Evolutionary conservation across 2,113 vertebrate species (phyloP).

Genomic region (Phrynosoma blainvillii): DNA sequence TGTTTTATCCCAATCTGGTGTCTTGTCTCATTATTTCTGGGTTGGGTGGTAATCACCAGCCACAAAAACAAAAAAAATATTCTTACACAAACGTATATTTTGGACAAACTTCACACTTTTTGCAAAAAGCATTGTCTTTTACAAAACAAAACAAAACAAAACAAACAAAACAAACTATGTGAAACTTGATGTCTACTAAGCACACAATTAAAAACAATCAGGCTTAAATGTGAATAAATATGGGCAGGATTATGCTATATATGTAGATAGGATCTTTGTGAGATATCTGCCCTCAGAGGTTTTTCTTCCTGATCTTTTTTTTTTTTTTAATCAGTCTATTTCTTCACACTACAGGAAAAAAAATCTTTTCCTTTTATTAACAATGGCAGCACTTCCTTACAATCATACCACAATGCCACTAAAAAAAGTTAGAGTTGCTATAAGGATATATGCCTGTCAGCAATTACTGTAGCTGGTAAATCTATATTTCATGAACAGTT

Average conservation of each 20-base stretch:
- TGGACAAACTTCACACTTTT: no score
- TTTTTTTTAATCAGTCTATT: not conserved
- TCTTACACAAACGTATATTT: no score
- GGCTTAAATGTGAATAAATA: not conserved
- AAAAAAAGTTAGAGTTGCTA: not conserved
- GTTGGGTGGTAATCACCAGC: no score
- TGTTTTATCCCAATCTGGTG: no score
- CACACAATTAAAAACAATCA: not conserved
- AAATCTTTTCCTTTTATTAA: slow-evolving; percentile 6
- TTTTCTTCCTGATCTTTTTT: not conserved
- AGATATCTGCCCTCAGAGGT: not conserved
- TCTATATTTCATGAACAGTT: not conserved
- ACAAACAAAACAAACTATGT: no score
- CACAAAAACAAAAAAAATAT: no score
- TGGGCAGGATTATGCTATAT: not conserved
- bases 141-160: no score
- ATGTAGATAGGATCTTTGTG: not conserved
- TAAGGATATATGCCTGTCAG: not conserved
- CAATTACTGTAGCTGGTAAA: not conserved
- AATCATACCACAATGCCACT: not conserved
- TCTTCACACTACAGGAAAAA: not conserved
- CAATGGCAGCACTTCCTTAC: not conserved
- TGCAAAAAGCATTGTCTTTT: no score
- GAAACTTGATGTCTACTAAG: not conserved
- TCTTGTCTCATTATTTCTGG: no score